Evolutionary conservation across 2,888 invertebrate genomes (phyloP).

Genomic region (Chloromyia formosa): DNA sequence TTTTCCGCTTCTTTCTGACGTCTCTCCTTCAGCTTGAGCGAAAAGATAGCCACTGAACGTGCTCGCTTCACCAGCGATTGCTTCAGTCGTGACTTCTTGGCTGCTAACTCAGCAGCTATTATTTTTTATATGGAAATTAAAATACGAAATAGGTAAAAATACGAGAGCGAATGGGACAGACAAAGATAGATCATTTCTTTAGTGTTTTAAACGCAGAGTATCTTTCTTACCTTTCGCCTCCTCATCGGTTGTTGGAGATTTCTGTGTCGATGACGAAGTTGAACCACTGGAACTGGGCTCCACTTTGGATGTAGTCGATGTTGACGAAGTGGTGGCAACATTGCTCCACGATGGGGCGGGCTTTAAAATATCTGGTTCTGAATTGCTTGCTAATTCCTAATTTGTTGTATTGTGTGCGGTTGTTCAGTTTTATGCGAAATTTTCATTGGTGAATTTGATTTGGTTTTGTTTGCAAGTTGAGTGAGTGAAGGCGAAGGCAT

Average conservation of each 20-base stretch:
- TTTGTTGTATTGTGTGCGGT: slow-evolving; percentile 17
- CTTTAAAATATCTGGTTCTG: slow-evolving; percentile 64
- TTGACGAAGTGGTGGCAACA: slow-evolving; percentile 56
- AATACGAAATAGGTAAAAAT: slow-evolving; percentile 1
- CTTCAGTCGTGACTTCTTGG: slow-evolving; percentile 75
- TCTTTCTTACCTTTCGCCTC: slow-evolving; percentile 71
- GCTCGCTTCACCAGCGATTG: slow-evolving; percentile 85
- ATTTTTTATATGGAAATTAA: slow-evolving; percentile 24
- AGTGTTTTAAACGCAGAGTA: slow-evolving; percentile 42
- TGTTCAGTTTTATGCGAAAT: slow-evolving; percentile 19
- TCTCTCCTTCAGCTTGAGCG: slow-evolving; percentile 80
- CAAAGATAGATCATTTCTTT: not conserved
- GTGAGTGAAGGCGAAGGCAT: not conserved
- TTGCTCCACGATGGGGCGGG: slow-evolving; percentile 69
- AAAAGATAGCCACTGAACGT: slow-evolving; percentile 85
- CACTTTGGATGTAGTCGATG: slow-evolving; percentile 51
- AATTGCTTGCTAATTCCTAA: slow-evolving; percentile 61
- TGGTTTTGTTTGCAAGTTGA: not conserved
- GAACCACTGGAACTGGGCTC: slow-evolving; percentile 54
- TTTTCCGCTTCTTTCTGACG: slow-evolving; percentile 79
- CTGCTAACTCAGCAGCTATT: slow-evolving; percentile 68
- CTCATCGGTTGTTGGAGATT: slow-evolving; percentile 63
- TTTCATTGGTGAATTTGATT: slow-evolving; percentile 22
- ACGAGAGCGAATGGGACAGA: not conserved
- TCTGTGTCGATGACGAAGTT: slow-evolving; percentile 50